Evolutionary conservation across 2,888 invertebrate genomes (phyloP).

Genomic region (Thumatha senex): DNA sequence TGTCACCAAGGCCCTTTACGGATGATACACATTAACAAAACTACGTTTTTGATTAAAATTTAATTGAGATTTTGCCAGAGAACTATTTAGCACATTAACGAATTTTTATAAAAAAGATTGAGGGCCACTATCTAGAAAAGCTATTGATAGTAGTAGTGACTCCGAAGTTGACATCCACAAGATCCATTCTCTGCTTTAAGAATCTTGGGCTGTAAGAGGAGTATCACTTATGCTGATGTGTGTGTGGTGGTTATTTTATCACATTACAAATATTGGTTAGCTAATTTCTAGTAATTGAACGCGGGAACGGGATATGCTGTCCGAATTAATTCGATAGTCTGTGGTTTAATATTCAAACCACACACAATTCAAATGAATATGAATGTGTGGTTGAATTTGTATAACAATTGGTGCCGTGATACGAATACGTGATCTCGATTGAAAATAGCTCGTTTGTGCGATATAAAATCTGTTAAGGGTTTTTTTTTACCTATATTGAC

Average conservation of each 20-base stretch:
- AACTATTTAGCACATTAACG: no score
- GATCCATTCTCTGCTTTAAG: no score
- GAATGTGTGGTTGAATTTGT: constrained; percentile 13
- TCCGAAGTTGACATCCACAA: no score
- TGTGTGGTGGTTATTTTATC: neutral
- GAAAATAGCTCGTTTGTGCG: neutral
- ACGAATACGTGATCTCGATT: constrained; percentile 8
- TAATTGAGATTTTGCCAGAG: no score
- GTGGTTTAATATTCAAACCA: constrained; percentile 9
- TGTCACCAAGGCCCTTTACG: no score
- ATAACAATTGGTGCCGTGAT: constrained; percentile 15
- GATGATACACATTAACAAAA: no score
- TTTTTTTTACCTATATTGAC: neutral
- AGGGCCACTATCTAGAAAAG: no score
- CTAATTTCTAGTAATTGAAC: neutral
- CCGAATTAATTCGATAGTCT: constrained; percentile 8
- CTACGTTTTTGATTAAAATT: no score
- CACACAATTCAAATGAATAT: constrained; percentile 10
- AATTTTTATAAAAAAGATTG: no score
- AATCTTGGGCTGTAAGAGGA: no score
- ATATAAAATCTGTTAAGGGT: neutral
- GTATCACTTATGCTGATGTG: no score
- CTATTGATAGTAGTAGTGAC: no score
- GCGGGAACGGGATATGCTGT: neutral
- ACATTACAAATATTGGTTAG: neutral